A percentile compares a stretch with the other conserved stretches of the same genome.
These are phyloP conservation scores for Sylvilagus floridanus DNA, from an alignment of 2,797 vertebrate species.

Conservation along the genomic window DNA sequence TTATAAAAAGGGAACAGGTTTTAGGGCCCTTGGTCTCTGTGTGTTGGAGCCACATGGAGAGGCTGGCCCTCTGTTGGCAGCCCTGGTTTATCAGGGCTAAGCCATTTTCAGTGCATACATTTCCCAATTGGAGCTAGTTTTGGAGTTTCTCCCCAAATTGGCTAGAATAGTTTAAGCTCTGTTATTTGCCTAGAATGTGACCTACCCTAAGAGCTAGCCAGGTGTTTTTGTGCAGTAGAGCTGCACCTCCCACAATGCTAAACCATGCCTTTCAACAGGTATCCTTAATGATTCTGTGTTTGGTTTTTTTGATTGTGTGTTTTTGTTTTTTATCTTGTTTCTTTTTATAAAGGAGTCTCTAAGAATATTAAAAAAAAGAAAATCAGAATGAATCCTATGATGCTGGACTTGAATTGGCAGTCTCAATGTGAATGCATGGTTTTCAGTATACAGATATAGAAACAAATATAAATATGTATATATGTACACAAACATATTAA, in stretches of 20 bases:
- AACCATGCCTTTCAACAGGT: not conserved
- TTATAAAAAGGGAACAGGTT: not conserved
- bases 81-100: not conserved
- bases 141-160: not conserved
- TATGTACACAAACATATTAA: not conserved
- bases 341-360: slow-evolving; percentile 15
- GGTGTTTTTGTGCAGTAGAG: not conserved
- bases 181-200: not conserved
- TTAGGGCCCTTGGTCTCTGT: not conserved
- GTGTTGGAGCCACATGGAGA: not conserved
- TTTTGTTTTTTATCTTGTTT: not conserved
- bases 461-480: not conserved
- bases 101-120: not conserved
- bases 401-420: not conserved
- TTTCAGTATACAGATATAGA: not conserved
- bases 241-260: not conserved
- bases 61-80: not conserved
- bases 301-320: not conserved
- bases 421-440: not conserved
- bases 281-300: not conserved
- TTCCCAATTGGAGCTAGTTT: not conserved
- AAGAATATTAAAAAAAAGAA: not conserved
- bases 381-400: not conserved
- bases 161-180: not conserved
- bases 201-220: not conserved